These are phyloP conservation scores for Pseudomyrmex dendroicus DNA, from an alignment of 1,140 invertebrate species.

Conservation along the genomic window DNA sequence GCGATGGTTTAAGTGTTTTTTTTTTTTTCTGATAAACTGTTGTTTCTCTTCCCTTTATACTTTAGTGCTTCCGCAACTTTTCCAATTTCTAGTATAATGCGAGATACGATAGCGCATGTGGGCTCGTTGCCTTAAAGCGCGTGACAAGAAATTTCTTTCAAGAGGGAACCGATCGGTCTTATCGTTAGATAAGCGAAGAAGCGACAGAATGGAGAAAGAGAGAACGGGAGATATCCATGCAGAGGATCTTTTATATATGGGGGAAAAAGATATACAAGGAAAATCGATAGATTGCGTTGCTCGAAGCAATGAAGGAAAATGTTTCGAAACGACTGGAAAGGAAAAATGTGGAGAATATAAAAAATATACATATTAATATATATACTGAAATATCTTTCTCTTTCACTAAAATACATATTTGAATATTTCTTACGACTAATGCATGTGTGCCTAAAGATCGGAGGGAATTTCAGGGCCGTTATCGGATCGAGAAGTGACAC, in stretches of 20 bases:
- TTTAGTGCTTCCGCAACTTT: background rate
- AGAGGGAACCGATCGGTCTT: slow-evolving; percentile 6
- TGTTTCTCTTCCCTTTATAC: background rate
- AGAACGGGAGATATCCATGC: slow-evolving; percentile 16
- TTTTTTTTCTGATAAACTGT: background rate
- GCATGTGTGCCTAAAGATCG: slow-evolving; percentile 10
- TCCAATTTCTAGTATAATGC: too few relatives aligned
- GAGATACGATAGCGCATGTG: too few relatives aligned
- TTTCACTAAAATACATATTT: too few relatives aligned
- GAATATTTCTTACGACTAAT: slow-evolving; percentile 15
- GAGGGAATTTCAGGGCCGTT: background rate
- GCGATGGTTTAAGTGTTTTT: background rate
- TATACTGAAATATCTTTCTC: background rate
- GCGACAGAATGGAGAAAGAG: background rate
- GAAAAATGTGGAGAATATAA: too few relatives aligned
- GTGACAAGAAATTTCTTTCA: background rate
- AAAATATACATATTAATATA: too few relatives aligned
- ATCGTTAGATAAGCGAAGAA: slow-evolving; percentile 39
- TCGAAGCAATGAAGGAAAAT: too few relatives aligned
- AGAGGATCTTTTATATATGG: slow-evolving; percentile 20
- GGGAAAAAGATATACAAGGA: slow-evolving; percentile 9
- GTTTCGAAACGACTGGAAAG: too few relatives aligned
- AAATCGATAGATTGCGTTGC: too few relatives aligned
- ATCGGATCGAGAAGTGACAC: slow-evolving; percentile 9
- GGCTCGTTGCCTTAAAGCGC: too few relatives aligned